Percentiles rank a stretch among this genome's conserved stretches.
phyloP scores from a whole-genome alignment of 2,797 vertebrate genomes.

The Enteromius unitaeniatus region DNA sequence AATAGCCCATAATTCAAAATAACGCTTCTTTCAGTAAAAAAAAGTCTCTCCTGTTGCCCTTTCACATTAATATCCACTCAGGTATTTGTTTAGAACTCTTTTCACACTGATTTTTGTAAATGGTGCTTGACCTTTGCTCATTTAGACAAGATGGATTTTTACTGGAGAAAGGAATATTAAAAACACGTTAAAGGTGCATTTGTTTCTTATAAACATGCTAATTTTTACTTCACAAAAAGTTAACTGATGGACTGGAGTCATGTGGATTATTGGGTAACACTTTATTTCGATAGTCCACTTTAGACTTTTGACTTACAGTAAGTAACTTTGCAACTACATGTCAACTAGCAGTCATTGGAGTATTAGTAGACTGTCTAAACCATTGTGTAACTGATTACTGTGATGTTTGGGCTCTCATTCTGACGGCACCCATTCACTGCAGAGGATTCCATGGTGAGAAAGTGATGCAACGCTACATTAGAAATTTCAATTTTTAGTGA shows the following conservation, averaged over 20 bases:
- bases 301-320: no score
- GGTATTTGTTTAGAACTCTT: not conserved
- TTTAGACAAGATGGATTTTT: not conserved
- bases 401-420: not conserved
- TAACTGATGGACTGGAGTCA: not conserved
- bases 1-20: not conserved
- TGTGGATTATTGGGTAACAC: not conserved
- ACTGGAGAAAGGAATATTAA: not conserved
- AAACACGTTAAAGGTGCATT: not conserved
- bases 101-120: not conserved
- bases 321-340: not conserved
- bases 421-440: not conserved
- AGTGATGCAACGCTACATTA: not conserved
- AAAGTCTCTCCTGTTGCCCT: not conserved
- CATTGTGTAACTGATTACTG: not conserved
- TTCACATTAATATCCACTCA: not conserved
- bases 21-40: not conserved
- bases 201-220: not conserved
- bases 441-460: not conserved
- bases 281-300: not conserved
- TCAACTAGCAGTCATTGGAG: no score
- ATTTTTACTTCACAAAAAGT: not conserved
- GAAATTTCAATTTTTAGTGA: not conserved
- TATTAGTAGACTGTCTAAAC: not conserved
- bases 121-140: not conserved